Evolutionary conservation across 2,113 vertebrate genomes (phyloP).

Genomic region (Polypterus bichir): DNA sequence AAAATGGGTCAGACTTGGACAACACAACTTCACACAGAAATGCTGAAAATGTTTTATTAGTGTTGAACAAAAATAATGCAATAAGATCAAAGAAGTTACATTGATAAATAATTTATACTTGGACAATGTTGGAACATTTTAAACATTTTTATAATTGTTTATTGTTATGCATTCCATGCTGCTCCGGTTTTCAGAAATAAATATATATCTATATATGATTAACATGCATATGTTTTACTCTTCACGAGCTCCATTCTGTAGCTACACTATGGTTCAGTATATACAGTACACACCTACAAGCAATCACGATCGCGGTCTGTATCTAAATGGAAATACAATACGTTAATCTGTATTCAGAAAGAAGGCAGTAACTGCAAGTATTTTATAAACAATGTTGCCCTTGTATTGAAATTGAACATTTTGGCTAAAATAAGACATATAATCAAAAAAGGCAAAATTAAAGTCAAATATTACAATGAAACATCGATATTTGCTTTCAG

Average conservation of each 20-base stretch:
- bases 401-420: too few species aligned
- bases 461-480: too few species aligned
- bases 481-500: too few species aligned
- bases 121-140: slow-evolving; percentile 52
- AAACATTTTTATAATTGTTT: slow-evolving; percentile 60
- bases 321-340: too few species aligned
- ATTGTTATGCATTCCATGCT: slow-evolving; percentile 90
- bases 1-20: slow-evolving; percentile 52
- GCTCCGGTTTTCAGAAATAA: slow-evolving; percentile 71
- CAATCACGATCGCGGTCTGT: too few species aligned
- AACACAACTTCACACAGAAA: slow-evolving; percentile 5
- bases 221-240: slow-evolving; percentile 24
- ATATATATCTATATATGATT: slow-evolving; percentile 56
- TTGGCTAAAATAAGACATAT: too few species aligned
- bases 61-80: slow-evolving; percentile 62
- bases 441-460: too few species aligned
- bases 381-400: too few species aligned
- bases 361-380: too few species aligned
- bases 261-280: too few species aligned
- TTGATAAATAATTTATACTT: slow-evolving; percentile 42
- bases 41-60: background rate
- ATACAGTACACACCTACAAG: too few species aligned
- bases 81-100: slow-evolving; percentile 69
- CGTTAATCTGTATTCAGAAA: too few species aligned
- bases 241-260: slow-evolving; percentile 10